Evolutionary conservation across 2,888 invertebrate species (phyloP).

Genomic region (Chalcosyrphus nemorum): DNA sequence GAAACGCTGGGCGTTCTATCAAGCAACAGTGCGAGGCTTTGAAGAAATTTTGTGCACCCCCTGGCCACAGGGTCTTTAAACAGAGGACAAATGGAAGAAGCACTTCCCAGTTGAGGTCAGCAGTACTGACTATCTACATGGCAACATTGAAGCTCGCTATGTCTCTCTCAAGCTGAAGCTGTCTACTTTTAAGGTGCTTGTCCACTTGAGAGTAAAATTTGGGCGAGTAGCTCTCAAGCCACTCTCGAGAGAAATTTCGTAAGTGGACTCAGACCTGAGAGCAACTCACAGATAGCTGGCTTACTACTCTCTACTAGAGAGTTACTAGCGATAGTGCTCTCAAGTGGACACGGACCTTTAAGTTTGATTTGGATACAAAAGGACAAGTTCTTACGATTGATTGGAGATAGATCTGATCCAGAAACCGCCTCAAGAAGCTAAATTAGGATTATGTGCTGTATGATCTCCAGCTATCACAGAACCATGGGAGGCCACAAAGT

Average conservation of each 20-base stretch:
- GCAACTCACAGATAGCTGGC: too few relatives aligned
- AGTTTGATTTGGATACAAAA: conserved; percentile 90
- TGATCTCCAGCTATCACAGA: conserved; percentile 90
- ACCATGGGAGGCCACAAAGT: conserved; percentile 93
- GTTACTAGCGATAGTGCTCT: too few relatives aligned
- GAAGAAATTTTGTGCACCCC: conserved; percentile 95
- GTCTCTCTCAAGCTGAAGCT: conserved; percentile 88
- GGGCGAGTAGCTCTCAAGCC: too few relatives aligned
- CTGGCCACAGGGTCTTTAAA: conserved; percentile 93
- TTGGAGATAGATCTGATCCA: conserved; percentile 90
- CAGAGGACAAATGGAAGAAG: conserved; percentile 87
- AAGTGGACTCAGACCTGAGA: too few relatives aligned
- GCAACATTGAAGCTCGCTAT: conserved; percentile 92
- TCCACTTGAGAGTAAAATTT: too few relatives aligned
- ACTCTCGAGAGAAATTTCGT: too few relatives aligned
- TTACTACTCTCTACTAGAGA: too few relatives aligned
- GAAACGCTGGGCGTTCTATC: conserved; percentile 96
- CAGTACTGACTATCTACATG: conserved; percentile 94
- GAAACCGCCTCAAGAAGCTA: conserved; percentile 91
- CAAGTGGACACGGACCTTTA: too few relatives aligned
- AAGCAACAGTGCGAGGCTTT: conserved; percentile 88
- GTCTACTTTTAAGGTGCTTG: conserved; percentile 85
- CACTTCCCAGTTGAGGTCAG: conserved; percentile 93
- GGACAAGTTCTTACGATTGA: conserved; percentile 94
- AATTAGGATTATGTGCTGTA: conserved; percentile 97